Evolutionary conservation across 2,888 invertebrate species (phyloP).

Genomic region (Pardosa pseudoannulata): DNA sequence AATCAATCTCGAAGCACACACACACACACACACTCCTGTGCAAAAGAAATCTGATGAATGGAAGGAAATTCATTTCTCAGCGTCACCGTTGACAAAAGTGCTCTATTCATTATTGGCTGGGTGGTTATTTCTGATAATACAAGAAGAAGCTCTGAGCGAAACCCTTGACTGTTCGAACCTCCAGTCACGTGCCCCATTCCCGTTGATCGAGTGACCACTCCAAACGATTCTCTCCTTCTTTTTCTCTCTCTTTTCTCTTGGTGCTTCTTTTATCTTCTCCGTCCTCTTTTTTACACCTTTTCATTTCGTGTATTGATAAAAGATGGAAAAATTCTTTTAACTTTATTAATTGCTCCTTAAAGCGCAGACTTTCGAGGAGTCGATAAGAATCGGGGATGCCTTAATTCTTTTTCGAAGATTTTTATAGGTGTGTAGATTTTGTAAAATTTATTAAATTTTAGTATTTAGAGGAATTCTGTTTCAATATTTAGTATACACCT

Average conservation of each 20-base stretch:
- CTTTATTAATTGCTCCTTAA: no score
- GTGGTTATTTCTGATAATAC: conserved; percentile 19
- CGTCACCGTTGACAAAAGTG: neutral
- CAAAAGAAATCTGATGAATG: conserved; percentile 9
- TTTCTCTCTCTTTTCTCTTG: neutral
- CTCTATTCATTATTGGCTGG: neutral
- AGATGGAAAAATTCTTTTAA: no score
- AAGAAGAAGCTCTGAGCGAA: neutral
- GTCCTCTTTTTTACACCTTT: neutral
- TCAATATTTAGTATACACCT: no score
- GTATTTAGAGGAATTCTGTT: no score
- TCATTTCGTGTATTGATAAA: neutral
- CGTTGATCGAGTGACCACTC: conserved; percentile 12
- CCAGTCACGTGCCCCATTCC: conserved; percentile 6
- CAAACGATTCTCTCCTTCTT: neutral
- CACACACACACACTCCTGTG: neutral
- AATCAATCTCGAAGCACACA: neutral
- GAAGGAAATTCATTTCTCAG: conserved; percentile 17
- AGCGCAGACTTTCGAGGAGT: no score
- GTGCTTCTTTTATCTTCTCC: no score
- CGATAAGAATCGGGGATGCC: no score
- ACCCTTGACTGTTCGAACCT: neutral
- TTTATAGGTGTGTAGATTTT: no score
- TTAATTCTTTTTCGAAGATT: no score
- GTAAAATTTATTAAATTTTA: no score